Conservation (phyloP, 2,888 invertebrate species). For the Drosophila paramelanica region DNA sequence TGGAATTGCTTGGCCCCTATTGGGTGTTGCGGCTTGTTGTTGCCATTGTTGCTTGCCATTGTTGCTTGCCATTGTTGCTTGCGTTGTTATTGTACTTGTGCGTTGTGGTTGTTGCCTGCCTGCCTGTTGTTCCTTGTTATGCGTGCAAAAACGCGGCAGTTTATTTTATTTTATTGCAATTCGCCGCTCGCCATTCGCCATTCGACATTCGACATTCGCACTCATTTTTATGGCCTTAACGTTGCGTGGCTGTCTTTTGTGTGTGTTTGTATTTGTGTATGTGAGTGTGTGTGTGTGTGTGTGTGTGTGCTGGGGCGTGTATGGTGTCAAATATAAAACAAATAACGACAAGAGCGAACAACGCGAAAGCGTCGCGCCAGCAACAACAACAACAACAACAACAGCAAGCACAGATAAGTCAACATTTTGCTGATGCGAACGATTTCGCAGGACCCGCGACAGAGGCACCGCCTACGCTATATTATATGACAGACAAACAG, state of each 20-base stretch:
- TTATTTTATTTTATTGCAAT: constrained; percentile 78
- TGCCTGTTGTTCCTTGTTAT: constrained; percentile 24
- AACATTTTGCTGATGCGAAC: constrained; percentile 65
- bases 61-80: constrained; percentile 10
- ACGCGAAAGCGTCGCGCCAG: constrained; percentile 33
- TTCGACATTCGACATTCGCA: constrained; percentile 43
- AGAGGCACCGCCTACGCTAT: constrained; percentile 48
- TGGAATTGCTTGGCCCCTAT: constrained; percentile 15
- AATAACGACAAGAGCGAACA: constrained; percentile 62
- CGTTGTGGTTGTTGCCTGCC: constrained; percentile 6
- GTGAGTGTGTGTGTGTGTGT: constrained; percentile 14
- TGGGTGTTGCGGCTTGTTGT: constrained; percentile 20
- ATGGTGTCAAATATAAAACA: constrained; percentile 75
- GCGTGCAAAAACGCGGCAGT: constrained; percentile 58
- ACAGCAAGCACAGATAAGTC: constrained; percentile 70
- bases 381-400: constrained; percentile 44
- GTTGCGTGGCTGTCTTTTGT: constrained; percentile 30
- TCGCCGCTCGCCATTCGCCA: constrained; percentile 44
- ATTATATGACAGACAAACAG: constrained; percentile 36
- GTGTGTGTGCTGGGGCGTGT: constrained; percentile 22
- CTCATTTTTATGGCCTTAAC: constrained; percentile 64
- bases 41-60: not conserved
- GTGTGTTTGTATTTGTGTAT: constrained; percentile 14
- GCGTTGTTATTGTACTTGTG: constrained; percentile 6
- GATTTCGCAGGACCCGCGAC: constrained; percentile 30